These are phyloP conservation scores for Mythimna ferrago DNA, from an alignment of 2,888 invertebrate genomes.

Conservation along the genomic window DNA sequence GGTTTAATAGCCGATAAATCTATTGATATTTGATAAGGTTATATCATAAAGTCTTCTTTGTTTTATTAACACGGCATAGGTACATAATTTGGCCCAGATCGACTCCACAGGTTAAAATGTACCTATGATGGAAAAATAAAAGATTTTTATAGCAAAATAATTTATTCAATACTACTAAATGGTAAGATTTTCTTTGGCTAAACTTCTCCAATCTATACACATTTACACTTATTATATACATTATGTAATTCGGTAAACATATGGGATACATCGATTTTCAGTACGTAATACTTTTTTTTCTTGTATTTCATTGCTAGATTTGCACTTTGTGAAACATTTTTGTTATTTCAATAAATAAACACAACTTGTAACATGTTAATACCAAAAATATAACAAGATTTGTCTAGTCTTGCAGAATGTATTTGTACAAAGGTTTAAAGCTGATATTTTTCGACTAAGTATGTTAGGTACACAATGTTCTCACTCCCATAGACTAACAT, in stretches of 20 bases:
- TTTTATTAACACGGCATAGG: too few relatives aligned
- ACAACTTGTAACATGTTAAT: background rate
- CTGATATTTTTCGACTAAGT: constrained; percentile 11
- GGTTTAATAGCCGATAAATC: too few relatives aligned
- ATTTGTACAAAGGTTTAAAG: constrained; percentile 50
- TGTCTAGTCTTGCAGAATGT: background rate
- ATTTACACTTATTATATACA: constrained; percentile 43
- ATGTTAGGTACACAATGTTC: background rate
- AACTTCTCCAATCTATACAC: constrained; percentile 62
- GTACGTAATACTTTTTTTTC: background rate
- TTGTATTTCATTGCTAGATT: background rate
- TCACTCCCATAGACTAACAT: background rate
- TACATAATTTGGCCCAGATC: too few relatives aligned
- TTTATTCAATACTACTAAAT: constrained; percentile 62
- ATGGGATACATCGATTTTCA: background rate
- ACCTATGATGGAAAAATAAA: too few relatives aligned
- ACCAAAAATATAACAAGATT: constrained; percentile 14
- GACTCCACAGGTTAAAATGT: too few relatives aligned
- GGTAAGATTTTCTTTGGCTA: constrained; percentile 76
- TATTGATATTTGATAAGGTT: too few relatives aligned
- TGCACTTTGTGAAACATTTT: background rate
- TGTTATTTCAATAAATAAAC: background rate
- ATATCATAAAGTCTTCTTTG: too few relatives aligned
- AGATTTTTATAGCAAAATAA: constrained; percentile 33
- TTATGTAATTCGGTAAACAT: background rate